These are phyloP conservation scores for Acrocera orbiculus DNA, from an alignment of 2,888 invertebrate species.

Conservation along the genomic window DNA sequence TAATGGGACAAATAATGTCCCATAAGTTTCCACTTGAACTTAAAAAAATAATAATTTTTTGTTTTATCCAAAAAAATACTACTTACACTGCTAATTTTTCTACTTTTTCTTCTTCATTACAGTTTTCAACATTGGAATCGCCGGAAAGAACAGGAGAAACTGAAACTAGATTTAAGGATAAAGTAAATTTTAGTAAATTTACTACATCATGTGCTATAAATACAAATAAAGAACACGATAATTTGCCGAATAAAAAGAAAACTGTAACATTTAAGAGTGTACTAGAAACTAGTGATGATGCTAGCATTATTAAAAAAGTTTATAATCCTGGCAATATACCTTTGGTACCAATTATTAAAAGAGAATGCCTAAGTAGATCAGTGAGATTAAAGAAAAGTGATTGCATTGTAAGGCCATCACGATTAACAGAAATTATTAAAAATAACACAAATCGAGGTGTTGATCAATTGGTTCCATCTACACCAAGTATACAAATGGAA, in stretches of 20 bases:
- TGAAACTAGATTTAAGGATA: no score
- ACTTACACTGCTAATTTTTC: no score
- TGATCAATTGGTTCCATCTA: conserved; percentile 24
- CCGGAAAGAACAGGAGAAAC: no score
- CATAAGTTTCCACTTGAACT: no score
- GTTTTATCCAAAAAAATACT: no score
- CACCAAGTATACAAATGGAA: conserved; percentile 7
- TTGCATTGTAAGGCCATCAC: conserved; percentile 43
- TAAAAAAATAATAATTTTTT: no score
- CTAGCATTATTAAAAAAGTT: conserved; percentile 38
- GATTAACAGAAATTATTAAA: conserved; percentile 42
- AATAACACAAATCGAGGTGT: conserved; percentile 36
- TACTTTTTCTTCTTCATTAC: no score
- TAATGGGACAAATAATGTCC: no score
- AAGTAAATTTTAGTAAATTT: no score
- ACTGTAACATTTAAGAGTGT: conserved; percentile 46
- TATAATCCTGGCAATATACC: conserved; percentile 41
- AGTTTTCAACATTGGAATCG: no score
- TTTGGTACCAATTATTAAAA: conserved; percentile 43
- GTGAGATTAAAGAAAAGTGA: conserved; percentile 39
- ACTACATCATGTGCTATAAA: conserved; percentile 3
- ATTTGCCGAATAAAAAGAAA: conserved; percentile 33
- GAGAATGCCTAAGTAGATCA: conserved; percentile 39
- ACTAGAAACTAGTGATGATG: conserved; percentile 42
- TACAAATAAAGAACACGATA: no score